Conservation (phyloP, 2,797 vertebrate species). For the Molossus molossus region DNA sequence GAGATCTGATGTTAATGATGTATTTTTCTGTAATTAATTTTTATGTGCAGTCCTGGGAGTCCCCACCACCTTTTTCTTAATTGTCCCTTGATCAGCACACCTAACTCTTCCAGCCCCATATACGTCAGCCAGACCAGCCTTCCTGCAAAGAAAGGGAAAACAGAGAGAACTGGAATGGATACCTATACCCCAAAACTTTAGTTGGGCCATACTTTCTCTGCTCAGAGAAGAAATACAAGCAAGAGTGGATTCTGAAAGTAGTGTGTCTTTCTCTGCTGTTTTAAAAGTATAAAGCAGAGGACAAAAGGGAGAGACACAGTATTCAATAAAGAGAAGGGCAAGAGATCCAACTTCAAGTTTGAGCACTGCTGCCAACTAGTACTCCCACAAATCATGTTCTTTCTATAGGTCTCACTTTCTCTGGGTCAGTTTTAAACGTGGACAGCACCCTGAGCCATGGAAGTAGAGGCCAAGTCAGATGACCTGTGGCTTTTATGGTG, state of each 20-base stretch:
- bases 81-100: conserved; percentile 70
- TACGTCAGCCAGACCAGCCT: not conserved
- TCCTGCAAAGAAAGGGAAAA: not conserved
- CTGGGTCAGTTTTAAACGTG: not conserved
- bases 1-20: conserved; percentile 88
- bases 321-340: not conserved
- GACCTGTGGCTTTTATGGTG: not conserved
- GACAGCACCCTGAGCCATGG: not conserved
- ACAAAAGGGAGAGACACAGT: not conserved
- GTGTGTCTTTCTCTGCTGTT: not conserved
- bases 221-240: not conserved
- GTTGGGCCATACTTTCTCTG: not conserved
- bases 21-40: conserved; percentile 90
- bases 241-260: not conserved
- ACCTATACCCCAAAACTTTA: not conserved
- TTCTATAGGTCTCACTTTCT: not conserved
- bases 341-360: not conserved
- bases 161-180: not conserved
- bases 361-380: not conserved
- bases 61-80: conserved; percentile 77
- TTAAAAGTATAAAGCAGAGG: not conserved
- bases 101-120: not conserved
- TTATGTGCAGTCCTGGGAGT: conserved; percentile 84
- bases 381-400: not conserved
- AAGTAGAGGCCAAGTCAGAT: not conserved